Percentiles rank a stretch among this genome's conserved stretches.
phyloP scores from a whole-genome alignment of 2,113 vertebrate species.

The Sula dactylatra region DNA sequence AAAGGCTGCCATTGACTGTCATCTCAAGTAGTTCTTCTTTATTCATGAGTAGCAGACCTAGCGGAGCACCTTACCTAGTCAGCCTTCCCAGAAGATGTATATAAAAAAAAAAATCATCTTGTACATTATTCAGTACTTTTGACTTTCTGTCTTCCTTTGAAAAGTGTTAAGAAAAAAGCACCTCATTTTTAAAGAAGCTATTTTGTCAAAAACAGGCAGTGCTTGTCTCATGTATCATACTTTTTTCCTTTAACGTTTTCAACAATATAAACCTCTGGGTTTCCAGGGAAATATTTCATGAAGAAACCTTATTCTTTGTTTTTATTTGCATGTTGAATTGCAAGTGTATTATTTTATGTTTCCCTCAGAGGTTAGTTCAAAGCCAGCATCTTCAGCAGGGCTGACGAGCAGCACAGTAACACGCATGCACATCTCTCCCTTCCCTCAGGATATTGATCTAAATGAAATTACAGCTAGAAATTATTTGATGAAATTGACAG shows the following conservation, averaged over 20 bases:
- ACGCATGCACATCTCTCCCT: background rate
- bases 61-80: background rate
- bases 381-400: background rate
- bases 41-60: background rate
- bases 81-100: background rate
- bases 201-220: background rate
- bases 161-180: background rate
- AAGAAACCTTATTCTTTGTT: background rate
- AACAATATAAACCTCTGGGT: background rate
- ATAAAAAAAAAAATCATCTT: background rate
- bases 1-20: background rate
- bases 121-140: background rate
- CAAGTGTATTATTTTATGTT: background rate
- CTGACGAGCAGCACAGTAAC: background rate
- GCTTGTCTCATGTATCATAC: background rate
- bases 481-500: background rate
- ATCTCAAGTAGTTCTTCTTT: background rate
- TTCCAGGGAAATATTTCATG: background rate
- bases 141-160: background rate
- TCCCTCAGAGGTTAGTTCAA: background rate
- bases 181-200: background rate
- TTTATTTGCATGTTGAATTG: constrained; percentile 7
- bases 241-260: background rate
- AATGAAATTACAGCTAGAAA: background rate
- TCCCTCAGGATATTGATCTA: background rate